Conservation (phyloP, 2,113 vertebrate genomes). For the Hydropotes inermis region DNA sequence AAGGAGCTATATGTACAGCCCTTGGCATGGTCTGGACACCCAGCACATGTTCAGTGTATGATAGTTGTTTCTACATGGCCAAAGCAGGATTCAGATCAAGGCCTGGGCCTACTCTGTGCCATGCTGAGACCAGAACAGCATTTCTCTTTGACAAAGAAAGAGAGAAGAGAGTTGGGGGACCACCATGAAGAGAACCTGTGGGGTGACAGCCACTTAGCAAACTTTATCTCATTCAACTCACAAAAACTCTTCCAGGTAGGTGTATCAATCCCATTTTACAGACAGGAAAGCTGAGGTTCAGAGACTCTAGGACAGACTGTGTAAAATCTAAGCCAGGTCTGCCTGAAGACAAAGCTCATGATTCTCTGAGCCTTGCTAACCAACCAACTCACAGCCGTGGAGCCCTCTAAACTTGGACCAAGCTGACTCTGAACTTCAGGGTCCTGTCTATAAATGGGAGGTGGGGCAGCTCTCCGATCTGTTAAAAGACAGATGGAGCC, state of each 20-base stretch:
- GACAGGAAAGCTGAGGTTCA: not conserved
- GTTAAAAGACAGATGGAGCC: not conserved
- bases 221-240: not conserved
- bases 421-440: not conserved
- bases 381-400: not conserved
- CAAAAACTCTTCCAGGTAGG: not conserved
- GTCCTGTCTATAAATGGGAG: not conserved
- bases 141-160: not conserved
- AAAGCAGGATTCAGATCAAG: not conserved
- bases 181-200: not conserved
- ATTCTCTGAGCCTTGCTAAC: not conserved
- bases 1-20: not conserved
- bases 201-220: not conserved
- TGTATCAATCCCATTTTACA: not conserved
- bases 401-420: not conserved
- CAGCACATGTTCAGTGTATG: not conserved
- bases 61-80: not conserved
- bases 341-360: not conserved
- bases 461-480: not conserved
- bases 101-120: not conserved
- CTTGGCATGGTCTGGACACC: not conserved
- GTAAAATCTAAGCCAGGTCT: not conserved
- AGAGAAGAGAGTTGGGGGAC: not conserved
- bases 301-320: not conserved
- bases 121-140: not conserved